A percentile compares a stretch with the other conserved stretches of the same genome.
These are phyloP conservation scores for Drosophila peninsularis DNA, from an alignment of 2,888 invertebrate genomes.

Conservation along the genomic window DNA sequence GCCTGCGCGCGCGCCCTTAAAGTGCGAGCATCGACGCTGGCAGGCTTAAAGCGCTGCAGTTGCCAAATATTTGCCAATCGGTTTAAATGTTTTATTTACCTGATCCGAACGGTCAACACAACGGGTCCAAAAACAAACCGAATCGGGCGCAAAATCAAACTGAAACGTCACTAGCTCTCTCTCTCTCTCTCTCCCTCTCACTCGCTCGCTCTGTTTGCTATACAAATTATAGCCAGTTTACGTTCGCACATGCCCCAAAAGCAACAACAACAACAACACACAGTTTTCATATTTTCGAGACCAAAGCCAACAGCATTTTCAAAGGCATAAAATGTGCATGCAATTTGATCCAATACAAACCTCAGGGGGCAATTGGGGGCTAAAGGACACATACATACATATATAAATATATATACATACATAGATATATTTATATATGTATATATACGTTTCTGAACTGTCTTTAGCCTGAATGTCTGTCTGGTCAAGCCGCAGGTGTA, in stretches of 20 bases:
- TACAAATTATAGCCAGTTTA: slow-evolving; percentile 72
- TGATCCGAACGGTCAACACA: slow-evolving; percentile 76
- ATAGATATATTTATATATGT: neutral
- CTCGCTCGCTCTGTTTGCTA: slow-evolving; percentile 51
- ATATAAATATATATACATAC: neutral
- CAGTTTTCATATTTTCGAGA: slow-evolving; percentile 51
- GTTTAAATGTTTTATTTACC: slow-evolving; percentile 78
- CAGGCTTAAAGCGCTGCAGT: slow-evolving; percentile 57
- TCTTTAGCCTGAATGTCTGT: slow-evolving; percentile 10
- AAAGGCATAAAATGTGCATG: slow-evolving; percentile 53
- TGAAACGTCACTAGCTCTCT: slow-evolving; percentile 10
- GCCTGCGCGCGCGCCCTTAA: slow-evolving; percentile 40
- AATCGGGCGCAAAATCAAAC: slow-evolving; percentile 22
- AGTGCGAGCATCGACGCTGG: slow-evolving; percentile 50
- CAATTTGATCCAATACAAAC: slow-evolving; percentile 36
- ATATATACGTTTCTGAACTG: neutral
- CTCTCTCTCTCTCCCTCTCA: slow-evolving; percentile 1
- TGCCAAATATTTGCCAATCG: slow-evolving; percentile 71
- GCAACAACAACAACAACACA: slow-evolving; percentile 31
- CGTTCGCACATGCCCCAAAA: slow-evolving; percentile 31
- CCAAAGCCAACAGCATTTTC: slow-evolving; percentile 42
- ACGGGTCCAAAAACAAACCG: slow-evolving; percentile 41
- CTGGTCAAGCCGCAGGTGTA: slow-evolving; percentile 64
- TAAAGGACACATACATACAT: neutral
- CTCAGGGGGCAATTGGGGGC: neutral